A percentile compares a stretch with the other conserved stretches of the same genome.
Evolutionary conservation across 2,797 vertebrate species (phyloP).

Genomic region (Scomberomorus guttatus): DNA sequence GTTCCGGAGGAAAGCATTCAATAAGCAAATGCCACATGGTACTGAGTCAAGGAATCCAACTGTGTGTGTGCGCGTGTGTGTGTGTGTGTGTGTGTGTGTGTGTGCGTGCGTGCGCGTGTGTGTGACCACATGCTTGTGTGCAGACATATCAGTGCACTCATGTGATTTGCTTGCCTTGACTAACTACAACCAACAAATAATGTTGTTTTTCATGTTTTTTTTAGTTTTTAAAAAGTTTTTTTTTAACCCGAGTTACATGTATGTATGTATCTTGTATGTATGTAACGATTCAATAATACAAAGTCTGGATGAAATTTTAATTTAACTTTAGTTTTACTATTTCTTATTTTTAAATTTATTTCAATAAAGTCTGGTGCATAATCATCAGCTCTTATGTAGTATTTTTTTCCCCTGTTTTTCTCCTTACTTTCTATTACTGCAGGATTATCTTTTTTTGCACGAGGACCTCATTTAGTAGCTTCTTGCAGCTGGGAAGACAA

Average conservation of each 20-base stretch:
- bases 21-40: slow-evolving; percentile 79
- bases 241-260: too few relatives aligned
- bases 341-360: too few relatives aligned
- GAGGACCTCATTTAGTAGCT: neutral
- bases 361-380: too few relatives aligned
- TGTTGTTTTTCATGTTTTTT: too few relatives aligned
- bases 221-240: too few relatives aligned
- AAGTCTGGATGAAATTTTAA: rapidly evolving
- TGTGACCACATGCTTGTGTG: neutral
- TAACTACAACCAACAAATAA: slow-evolving; percentile 3
- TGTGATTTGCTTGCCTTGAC: slow-evolving; percentile 33
- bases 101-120: slow-evolving; percentile 23
- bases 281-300: neutral
- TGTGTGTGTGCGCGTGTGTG: slow-evolving; percentile 50
- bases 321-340: neutral
- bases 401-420: too few relatives aligned
- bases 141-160: neutral
- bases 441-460: neutral
- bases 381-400: neutral
- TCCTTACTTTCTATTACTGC: too few relatives aligned
- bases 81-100: slow-evolving; percentile 28
- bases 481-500: neutral
- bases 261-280: too few relatives aligned
- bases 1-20: slow-evolving; percentile 73
- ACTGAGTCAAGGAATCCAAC: slow-evolving; percentile 71